Base-by-base conservation (phyloP, 2,113 vertebrate species). In the Xiphias gladius region DNA sequence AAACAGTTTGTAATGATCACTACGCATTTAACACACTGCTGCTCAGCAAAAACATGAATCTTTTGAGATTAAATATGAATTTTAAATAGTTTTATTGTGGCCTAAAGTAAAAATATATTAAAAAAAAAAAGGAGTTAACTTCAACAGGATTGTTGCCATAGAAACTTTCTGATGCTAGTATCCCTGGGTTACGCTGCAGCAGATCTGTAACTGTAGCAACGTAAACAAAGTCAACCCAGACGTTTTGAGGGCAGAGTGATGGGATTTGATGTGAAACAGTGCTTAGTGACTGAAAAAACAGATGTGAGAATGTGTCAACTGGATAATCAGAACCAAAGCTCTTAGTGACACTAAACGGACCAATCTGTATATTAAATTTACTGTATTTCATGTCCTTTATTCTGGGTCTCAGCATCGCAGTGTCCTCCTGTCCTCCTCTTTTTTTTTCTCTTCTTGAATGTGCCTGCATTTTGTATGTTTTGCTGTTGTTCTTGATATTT, bases 151-250 rank as follows among this genome's bases (percentile, higher is more conserved):
- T 22, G 77, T 26, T 35, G 14, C 80, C 65, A 70, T 48, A 41
- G 91, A 39, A 85, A 83, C 69, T 32, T 7, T 76, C 41, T 85
- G 69, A 74, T 65, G 26, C 66, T 19, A 1, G 87, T 89, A 80
- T 76, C 83, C 79, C 73, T 0, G 67, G 84, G 85, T 88, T 68
- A 85, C 73, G 0, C 57, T 43, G 78, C 76, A 35, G 67, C 28
- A 52, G 11, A 59, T 11, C 41, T 54, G 85, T 87, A 62, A 30
- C 80, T 32, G 1, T 72, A 43, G 76, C 85, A 61, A 80, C 73
- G 1, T 72, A 86, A 85, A 88, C 82, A 87, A 73, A 82, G 82
- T 30, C 19, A 55, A 39, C 9, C 17, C 24, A 48, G 32, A 5
- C 7, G 12, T 7, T 39, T 5, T 57, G 58, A 73, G 17, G 63